Base-by-base conservation (phyloP, 2,797 vertebrate genomes). In the Pelochelys cantorii region DNA sequence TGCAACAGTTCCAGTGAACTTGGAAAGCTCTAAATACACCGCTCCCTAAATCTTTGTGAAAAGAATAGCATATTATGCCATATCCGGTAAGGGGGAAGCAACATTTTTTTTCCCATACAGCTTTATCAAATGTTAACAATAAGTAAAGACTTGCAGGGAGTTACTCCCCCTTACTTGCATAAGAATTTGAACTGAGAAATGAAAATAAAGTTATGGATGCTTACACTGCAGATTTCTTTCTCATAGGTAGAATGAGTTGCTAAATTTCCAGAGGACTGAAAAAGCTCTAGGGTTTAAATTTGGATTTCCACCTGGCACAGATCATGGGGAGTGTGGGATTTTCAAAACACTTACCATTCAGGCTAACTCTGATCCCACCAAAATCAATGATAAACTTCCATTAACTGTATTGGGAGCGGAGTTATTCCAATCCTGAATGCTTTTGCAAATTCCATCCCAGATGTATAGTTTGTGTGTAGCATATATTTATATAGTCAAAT, bases 41-140 rank as follows among this genome's bases (percentile, higher is more conserved):
- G 1, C 29, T 42, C 56, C 57, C 68, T 86, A 27, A 65, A 79
- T 79, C 22, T 88, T 60, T 71, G 68, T 79, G 82, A 90, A 71
- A 93, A 93, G 34, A 83, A 56, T 55, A 90, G 79, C 85, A 88
- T 87, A 87, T 34, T 68, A 59, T 71, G 54, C 83, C 87, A 7
- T 77, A 79, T n/a, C 74, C 79, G 80, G 37, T 52, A 59, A 80
- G 29, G 25, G 80, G 90, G n/a, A 93, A 75, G 34, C 54, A 81
- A 81, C 9, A 1, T 15, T 81, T 55, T 68, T 54, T 56, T 68
- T 54, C 53, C 57, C 52, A 4, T n/a, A 1, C 88, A 75, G 7
- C 80, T 90, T 91, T 68, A 1, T 29, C 11, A 3, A 18, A 1
- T 2, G 31, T 34, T 83, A 34, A 71, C 68, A 71, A 6, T 29